These are phyloP conservation scores for Protophormia terraenovae DNA, from an alignment of 2,888 invertebrate genomes.

Conservation along the genomic window DNA sequence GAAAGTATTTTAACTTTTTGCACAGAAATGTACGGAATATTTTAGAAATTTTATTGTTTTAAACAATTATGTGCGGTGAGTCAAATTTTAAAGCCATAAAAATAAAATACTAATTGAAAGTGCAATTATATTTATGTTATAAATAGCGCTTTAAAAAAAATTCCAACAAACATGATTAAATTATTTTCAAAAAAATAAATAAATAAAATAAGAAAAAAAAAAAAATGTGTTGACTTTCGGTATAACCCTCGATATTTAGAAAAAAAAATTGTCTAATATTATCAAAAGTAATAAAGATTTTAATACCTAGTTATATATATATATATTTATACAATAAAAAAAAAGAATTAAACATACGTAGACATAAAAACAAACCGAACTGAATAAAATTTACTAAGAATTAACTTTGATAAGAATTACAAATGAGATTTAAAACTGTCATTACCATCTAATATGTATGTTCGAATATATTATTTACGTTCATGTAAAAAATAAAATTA, in stretches of 20 bases:
- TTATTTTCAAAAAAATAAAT: too few relatives aligned
- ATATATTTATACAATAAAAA: slow-evolving; percentile 11
- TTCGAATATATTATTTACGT: not conserved
- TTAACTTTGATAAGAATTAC: slow-evolving; percentile 58
- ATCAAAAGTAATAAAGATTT: not conserved
- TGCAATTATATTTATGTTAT: too few relatives aligned
- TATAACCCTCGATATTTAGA: slow-evolving; percentile 68
- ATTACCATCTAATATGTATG: slow-evolving; percentile 14
- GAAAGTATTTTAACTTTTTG: too few relatives aligned
- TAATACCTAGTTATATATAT: slow-evolving; percentile 29
- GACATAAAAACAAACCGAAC: slow-evolving; percentile 33
- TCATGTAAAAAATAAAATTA: slow-evolving; percentile 13
- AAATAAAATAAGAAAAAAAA: too few relatives aligned
- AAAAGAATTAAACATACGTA: slow-evolving; percentile 34
- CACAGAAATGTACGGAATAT: too few relatives aligned
- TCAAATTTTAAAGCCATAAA: too few relatives aligned
- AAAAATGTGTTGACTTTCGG: not conserved
- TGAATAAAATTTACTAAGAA: slow-evolving; percentile 37
- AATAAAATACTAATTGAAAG: too few relatives aligned
- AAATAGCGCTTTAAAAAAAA: too few relatives aligned
- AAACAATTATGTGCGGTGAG: too few relatives aligned
- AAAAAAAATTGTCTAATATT: not conserved
- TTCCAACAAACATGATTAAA: too few relatives aligned
- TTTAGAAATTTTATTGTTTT: too few relatives aligned
- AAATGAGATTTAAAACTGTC: slow-evolving; percentile 27